Evolutionary conservation across 2,797 vertebrate genomes (phyloP).

Genomic region (Euthynnus affinis): DNA sequence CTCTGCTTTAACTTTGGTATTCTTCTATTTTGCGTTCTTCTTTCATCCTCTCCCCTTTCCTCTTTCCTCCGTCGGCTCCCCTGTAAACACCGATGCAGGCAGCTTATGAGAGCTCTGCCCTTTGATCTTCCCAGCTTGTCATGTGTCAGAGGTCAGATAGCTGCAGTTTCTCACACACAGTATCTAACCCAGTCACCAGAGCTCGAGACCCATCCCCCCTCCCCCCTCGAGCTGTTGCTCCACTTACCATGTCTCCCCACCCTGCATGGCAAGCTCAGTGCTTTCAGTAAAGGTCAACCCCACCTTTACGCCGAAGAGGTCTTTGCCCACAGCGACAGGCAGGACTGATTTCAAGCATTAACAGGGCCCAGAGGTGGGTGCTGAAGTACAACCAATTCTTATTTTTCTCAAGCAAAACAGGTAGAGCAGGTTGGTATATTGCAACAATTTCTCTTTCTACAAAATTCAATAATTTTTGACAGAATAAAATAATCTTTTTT

Average conservation of each 20-base stretch:
- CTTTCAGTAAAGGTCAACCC: slow-evolving; percentile 78
- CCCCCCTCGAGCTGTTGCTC: slow-evolving; percentile 37
- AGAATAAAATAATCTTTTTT: too few relatives aligned
- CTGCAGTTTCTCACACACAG: slow-evolving; percentile 78
- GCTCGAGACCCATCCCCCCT: slow-evolving; percentile 46
- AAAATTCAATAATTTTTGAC: too few relatives aligned
- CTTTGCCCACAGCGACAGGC: slow-evolving; percentile 34
- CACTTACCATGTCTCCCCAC: slow-evolving; percentile 52
- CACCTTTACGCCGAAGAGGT: slow-evolving; percentile 61
- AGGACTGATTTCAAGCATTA: neutral
- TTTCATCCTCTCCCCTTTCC: neutral
- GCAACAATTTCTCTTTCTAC: too few relatives aligned
- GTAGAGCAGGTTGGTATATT: too few relatives aligned
- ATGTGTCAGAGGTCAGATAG: slow-evolving; percentile 81
- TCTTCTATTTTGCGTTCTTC: neutral
- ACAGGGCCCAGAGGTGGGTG: neutral
- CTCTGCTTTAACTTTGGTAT: neutral
- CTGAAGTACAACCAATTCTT: neutral
- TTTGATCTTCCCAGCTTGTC: slow-evolving; percentile 75
- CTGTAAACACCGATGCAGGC: slow-evolving; percentile 60
- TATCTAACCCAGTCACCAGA: slow-evolving; percentile 65
- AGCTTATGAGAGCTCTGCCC: slow-evolving; percentile 64
- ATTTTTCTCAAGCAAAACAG: neutral
- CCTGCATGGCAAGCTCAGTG: slow-evolving; percentile 57
- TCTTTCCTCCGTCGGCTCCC: slow-evolving; percentile 16